These are phyloP conservation scores for Propsilocerus akamusi DNA, from an alignment of 1,140 invertebrate species.

Conservation along the genomic window DNA sequence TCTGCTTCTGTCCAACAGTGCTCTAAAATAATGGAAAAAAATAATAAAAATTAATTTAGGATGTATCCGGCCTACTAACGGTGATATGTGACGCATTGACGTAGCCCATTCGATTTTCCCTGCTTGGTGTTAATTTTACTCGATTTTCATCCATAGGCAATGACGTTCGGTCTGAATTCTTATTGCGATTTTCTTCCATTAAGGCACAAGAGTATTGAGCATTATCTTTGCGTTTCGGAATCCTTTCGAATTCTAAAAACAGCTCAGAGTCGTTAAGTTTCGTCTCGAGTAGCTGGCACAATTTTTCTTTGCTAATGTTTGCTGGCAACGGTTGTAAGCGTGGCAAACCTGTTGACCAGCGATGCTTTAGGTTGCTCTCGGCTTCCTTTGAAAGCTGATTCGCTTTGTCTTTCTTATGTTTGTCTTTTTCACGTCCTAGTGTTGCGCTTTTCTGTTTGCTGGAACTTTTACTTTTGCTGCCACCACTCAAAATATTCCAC, in stretches of 20 bases:
- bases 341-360: slow-evolving; percentile 44
- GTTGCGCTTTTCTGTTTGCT: slow-evolving; percentile 38
- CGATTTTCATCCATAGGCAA: slow-evolving; percentile 79
- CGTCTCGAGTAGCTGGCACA: slow-evolving; percentile 61
- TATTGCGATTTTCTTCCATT: slow-evolving; percentile 20
- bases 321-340: slow-evolving; percentile 46
- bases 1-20: slow-evolving; percentile 49
- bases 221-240: slow-evolving; percentile 55
- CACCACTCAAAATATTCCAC: slow-evolving; percentile 41
- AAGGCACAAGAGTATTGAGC: slow-evolving; percentile 20
- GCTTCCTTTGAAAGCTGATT: slow-evolving; percentile 16
- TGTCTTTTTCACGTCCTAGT: slow-evolving; percentile 33
- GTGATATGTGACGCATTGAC: slow-evolving; percentile 80
- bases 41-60: neutral
- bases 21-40: slow-evolving; percentile 26
- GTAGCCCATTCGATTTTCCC: slow-evolving; percentile 67
- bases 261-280: slow-evolving; percentile 65
- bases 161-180: slow-evolving; percentile 36
- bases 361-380: slow-evolving; percentile 29
- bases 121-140: slow-evolving; percentile 52
- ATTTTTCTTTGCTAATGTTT: slow-evolving; percentile 52
- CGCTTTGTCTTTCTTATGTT: slow-evolving; percentile 18
- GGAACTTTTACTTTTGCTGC: slow-evolving; percentile 28
- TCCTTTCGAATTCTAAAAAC: slow-evolving; percentile 72
- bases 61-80: slow-evolving; percentile 25